Conservation (phyloP, 2,888 invertebrate genomes). For the Trilocha varians region DNA sequence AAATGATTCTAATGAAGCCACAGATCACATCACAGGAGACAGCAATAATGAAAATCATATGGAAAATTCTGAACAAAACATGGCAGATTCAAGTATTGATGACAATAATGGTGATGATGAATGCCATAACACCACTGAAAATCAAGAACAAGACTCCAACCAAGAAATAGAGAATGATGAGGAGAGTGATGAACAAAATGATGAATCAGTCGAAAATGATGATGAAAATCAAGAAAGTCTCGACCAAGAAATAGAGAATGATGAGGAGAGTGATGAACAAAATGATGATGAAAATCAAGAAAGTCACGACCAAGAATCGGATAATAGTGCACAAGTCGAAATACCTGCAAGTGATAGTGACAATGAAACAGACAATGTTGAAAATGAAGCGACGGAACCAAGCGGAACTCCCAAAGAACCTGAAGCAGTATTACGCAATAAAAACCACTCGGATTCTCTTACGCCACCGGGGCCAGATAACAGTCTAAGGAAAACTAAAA, state of each 20-base stretch:
- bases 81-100: no score
- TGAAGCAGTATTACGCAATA: constrained; percentile 36
- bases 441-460: constrained; percentile 30
- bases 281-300: constrained; percentile 7
- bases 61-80: constrained; percentile 3
- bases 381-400: constrained; percentile 6
- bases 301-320: constrained; percentile 6
- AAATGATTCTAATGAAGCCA: constrained; percentile 1
- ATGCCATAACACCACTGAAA: constrained; percentile 1
- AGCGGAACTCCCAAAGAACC: constrained; percentile 27
- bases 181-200: constrained; percentile 7
- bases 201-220: constrained; percentile 6
- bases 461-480: constrained; percentile 29
- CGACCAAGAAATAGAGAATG: constrained; percentile 11
- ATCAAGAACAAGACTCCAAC: constrained; percentile 1
- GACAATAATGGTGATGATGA: constrained; percentile 8
- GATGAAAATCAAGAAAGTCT: constrained; percentile 11
- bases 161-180: constrained; percentile 10
- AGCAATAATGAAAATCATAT: constrained; percentile 6
- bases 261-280: constrained; percentile 8
- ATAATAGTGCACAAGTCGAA: constrained; percentile 5
- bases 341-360: constrained; percentile 6
- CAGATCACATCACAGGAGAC: constrained; percentile 5
- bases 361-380: constrained; percentile 9
- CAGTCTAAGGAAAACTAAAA: constrained; percentile 36